Evolutionary conservation across 2,888 invertebrate species (phyloP), one percentile per base, ranked within the genome.

Genomic region (Dynastes grantii): DNA sequence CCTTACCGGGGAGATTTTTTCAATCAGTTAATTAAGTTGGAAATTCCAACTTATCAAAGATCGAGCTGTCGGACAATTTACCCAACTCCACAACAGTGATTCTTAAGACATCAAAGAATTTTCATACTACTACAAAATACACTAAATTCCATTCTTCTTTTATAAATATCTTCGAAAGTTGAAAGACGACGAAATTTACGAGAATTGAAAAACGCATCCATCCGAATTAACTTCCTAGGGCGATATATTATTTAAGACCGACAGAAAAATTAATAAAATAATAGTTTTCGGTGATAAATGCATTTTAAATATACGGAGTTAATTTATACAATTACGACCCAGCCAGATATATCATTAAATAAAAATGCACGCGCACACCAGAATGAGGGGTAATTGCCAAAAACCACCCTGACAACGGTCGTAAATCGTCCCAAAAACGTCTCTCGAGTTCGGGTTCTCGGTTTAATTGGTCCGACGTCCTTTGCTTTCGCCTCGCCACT

Each of bases 351-450:
- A 81, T 80, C 80, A 76, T 82, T 81, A 81, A 82, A 79, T 76
- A 64, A 78, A 80, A 82, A 79, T 79, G 81, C 70, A 81, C 79
- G 63, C 79, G 22, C 55, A 58, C 8, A n/a, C n/a, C n/a, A 16
- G 81, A 83, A 83, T 78, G 77, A 78, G 79, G 82, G 81, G 79
- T 79, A 82, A 82, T 82, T 82, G 79, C 77, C 78, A 73, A 81
- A 81, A 82, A 81, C 80, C 81, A 78, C 81, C 82, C 82, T 79
- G 51, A 80, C 79, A 79, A 80, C 80, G 78, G 76, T 80, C 82
- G 79, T 83, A 83, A 83, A 83, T 83, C 80, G 78, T 81, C 73
- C 51, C 58, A 73, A 45, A 53, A 73, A 73, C 58, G 71, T 73
- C 71, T 73, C 71, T 58, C 58, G 71, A 8, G 58, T 37, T 73